These are phyloP conservation scores for Caenorhabditis sp. DNA, from an alignment of 2,888 invertebrate genomes.

Conservation along the genomic window DNA sequence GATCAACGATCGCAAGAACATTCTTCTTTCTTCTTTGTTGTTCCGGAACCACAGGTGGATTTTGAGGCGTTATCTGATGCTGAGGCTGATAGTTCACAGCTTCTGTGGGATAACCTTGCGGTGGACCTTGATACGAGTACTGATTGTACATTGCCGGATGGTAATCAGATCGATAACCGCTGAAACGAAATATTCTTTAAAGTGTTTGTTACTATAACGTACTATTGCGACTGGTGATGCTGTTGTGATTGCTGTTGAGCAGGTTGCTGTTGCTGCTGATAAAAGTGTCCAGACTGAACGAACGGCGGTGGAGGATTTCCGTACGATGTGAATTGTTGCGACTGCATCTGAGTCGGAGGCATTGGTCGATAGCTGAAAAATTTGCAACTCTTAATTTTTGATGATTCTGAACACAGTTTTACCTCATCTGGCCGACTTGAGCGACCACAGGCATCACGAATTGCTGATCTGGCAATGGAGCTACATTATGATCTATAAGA, in stretches of 20 bases:
- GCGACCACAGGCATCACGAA: conserved; percentile 14
- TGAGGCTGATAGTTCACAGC: conserved; percentile 1
- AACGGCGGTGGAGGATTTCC: neutral
- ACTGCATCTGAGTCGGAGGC: conserved; percentile 9
- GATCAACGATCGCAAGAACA: conserved; percentile 51
- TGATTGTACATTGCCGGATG: conserved; percentile 19
- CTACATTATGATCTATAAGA: conserved; percentile 47
- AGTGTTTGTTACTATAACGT: neutral
- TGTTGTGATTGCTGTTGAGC: conserved; percentile 2
- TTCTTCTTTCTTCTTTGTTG: conserved; percentile 24
- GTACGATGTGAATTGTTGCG: neutral
- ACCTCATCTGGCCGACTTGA: neutral
- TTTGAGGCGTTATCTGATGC: conserved; percentile 3
- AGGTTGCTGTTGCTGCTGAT: conserved; percentile 9
- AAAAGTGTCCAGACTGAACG: neutral
- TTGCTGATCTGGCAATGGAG: too few species aligned
- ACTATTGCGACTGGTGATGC: conserved; percentile 25
- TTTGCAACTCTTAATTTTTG: too few species aligned
- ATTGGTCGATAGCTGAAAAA: conserved; percentile 11
- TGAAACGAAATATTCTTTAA: conserved; percentile 1
- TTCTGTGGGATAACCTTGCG: neutral
- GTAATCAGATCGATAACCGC: conserved; percentile 7
- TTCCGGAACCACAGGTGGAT: conserved; percentile 13
- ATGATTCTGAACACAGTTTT: too few species aligned
- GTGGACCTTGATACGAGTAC: conserved; percentile 7